phyloP scores from a whole-genome alignment of 2,113 vertebrate genomes.

The Nothoprocta pentlandii region DNA sequence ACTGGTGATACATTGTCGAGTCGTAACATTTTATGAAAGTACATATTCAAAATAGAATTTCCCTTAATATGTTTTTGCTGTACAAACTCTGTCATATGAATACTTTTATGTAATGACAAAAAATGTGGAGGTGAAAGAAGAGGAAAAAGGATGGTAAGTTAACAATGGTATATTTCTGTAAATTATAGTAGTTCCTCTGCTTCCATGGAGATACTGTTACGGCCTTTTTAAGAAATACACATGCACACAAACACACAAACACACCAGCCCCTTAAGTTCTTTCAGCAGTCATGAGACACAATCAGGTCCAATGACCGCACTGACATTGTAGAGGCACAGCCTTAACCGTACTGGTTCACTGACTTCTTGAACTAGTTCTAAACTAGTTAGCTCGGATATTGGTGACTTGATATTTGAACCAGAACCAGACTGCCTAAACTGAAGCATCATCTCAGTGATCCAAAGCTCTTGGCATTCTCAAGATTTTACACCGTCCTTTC shows the following conservation, averaged over 20 bases:
- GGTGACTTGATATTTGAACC: neutral
- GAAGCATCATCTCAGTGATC: neutral
- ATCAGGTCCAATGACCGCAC: neutral
- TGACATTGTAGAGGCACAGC: accelerated
- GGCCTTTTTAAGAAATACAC: neutral
- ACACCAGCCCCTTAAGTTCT: accelerated
- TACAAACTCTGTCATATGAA: too few species aligned
- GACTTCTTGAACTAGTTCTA: neutral
- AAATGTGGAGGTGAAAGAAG: neutral
- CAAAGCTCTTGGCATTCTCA: neutral
- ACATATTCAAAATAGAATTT: neutral
- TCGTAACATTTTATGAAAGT: neutral
- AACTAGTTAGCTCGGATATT: neutral
- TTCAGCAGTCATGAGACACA: neutral
- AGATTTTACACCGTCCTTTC: neutral
- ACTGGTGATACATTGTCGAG: neutral
- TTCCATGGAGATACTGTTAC: neutral
- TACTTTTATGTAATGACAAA: neutral
- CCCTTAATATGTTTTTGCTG: neutral
- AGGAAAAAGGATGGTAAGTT: neutral
- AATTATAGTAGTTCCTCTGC: neutral
- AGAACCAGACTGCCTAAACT: neutral
- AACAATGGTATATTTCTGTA: neutral
- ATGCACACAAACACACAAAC: neutral
- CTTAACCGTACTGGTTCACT: neutral